Conservation (phyloP, 2,113 vertebrate genomes). For the Ochotona curzoniae region DNA sequence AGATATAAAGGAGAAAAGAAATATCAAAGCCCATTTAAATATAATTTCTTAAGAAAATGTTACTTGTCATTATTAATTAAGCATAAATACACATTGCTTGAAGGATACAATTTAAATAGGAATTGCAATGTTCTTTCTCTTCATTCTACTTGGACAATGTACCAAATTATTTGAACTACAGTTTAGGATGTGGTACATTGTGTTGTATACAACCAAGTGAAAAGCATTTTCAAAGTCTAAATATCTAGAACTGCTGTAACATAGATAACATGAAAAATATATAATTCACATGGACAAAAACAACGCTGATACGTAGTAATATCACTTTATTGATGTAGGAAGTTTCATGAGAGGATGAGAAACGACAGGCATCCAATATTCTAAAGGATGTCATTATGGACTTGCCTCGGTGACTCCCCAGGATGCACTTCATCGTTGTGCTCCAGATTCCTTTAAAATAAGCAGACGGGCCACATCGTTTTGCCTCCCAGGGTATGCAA, state of each 20-base stretch:
- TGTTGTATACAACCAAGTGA: background rate
- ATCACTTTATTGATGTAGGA: conserved; percentile 27
- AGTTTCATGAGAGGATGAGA: conserved; percentile 29
- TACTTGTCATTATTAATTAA: background rate
- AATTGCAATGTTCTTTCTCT: background rate
- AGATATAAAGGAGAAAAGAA: background rate
- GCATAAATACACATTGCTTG: background rate
- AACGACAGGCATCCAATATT: conserved; percentile 48
- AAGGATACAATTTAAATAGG: background rate
- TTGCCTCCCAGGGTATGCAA: too few species aligned
- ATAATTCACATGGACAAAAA: background rate
- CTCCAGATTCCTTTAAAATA: conserved; percentile 31
- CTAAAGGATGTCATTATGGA: conserved; percentile 12
- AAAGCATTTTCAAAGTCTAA: conserved; percentile 32
- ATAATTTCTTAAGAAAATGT: background rate
- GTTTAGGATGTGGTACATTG: background rate
- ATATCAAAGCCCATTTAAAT: background rate
- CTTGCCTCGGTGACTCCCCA: conserved; percentile 67
- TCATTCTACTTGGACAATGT: background rate
- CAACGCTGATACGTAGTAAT: background rate
- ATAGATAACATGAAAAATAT: background rate
- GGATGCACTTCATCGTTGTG: background rate
- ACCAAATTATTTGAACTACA: background rate
- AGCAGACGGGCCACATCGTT: background rate
- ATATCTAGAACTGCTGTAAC: conserved; percentile 6